These are phyloP conservation scores for Petrocephalus schoutedeni DNA, from an alignment of 2,797 vertebrate species.

Conservation along the genomic window DNA sequence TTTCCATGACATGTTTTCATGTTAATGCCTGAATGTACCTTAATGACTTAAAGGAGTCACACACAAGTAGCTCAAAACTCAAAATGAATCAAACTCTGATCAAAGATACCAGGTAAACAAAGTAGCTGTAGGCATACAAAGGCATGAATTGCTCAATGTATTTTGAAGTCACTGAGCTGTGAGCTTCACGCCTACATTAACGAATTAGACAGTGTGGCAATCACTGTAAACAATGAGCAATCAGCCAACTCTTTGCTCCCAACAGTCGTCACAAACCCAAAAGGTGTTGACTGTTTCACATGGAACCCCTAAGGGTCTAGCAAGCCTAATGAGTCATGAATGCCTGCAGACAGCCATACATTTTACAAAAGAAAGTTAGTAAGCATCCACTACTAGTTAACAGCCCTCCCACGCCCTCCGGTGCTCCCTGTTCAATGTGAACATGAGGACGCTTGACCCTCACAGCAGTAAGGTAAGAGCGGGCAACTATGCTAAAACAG, in stretches of 20 bases:
- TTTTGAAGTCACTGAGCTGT: neutral
- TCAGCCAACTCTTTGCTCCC: neutral
- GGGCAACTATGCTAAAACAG: neutral
- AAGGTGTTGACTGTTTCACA: neutral
- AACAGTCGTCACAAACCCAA: neutral
- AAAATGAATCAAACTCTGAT: conserved; percentile 19
- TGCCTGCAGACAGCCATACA: neutral
- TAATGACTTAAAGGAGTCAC: neutral
- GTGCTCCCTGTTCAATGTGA: neutral
- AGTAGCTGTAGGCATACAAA: neutral
- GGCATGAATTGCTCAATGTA: conserved; percentile 18
- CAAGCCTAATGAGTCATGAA: conserved; percentile 22
- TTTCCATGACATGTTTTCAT: neutral
- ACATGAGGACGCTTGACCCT: neutral
- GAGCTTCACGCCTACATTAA: neutral
- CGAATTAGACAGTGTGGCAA: conserved; percentile 18
- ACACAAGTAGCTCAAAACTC: neutral
- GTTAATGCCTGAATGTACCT: neutral
- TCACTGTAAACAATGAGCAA: conserved; percentile 22
- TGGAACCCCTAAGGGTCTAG: neutral
- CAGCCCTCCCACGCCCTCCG: neutral
- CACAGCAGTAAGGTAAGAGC: neutral
- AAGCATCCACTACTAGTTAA: neutral
- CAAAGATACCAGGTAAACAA: neutral
- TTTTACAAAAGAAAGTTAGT: neutral